Evolutionary conservation across 1,140 invertebrate species (phyloP).

Genomic region (Hyles euphorbiae): DNA sequence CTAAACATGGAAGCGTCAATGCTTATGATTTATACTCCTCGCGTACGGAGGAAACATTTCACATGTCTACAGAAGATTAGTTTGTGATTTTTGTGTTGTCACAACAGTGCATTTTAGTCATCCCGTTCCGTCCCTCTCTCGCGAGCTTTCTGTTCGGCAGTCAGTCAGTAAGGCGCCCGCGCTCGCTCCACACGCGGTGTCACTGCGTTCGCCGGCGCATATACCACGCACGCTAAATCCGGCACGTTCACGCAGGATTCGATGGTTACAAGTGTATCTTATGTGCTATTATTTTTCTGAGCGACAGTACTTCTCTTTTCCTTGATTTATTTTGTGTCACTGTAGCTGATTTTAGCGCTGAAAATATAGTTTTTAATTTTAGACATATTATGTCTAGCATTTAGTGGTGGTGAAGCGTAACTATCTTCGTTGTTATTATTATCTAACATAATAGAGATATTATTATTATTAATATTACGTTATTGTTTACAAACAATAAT

Average conservation of each 20-base stretch:
- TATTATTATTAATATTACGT: too few relatives aligned
- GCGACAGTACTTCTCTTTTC: neutral
- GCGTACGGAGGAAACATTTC: constrained; percentile 3
- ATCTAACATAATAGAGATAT: too few relatives aligned
- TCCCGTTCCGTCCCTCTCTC: constrained; percentile 23
- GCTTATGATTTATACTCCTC: neutral
- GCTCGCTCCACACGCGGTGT: constrained; percentile 42
- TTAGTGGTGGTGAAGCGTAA: too few relatives aligned
- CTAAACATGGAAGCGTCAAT: too few relatives aligned
- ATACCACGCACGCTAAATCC: constrained; percentile 18
- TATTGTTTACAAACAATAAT: too few relatives aligned
- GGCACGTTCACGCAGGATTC: constrained; percentile 13
- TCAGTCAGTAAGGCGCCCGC: constrained; percentile 63
- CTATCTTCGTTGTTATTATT: too few relatives aligned
- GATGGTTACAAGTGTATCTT: constrained; percentile 7
- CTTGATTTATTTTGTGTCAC: neutral
- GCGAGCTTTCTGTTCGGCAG: constrained; percentile 13
- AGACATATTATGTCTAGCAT: too few relatives aligned
- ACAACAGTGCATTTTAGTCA: constrained; percentile 18
- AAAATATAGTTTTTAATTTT: too few relatives aligned
- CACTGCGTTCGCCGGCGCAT: constrained; percentile 13
- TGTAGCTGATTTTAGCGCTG: too few relatives aligned
- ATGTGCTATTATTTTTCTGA: constrained; percentile 5
- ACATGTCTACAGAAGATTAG: constrained; percentile 20
- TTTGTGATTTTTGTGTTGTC: constrained; percentile 27